Evolutionary conservation across 1,140 invertebrate species (phyloP).

Genomic region (Pseudomyrmex dendroicus): DNA sequence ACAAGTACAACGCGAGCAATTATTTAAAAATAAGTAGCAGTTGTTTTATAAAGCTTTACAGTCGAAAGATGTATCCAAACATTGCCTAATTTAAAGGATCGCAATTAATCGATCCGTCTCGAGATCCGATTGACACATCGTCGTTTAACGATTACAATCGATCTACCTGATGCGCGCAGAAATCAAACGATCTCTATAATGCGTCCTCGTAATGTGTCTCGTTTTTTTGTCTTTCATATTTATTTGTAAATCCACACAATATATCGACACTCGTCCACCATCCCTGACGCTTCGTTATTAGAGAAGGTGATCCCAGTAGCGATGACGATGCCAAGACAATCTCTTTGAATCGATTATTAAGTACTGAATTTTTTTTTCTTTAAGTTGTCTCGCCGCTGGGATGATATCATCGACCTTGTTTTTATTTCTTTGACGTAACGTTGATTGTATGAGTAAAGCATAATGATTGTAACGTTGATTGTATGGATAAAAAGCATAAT

Average conservation of each 20-base stretch:
- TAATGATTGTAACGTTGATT: slow-evolving; percentile 76
- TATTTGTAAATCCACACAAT: slow-evolving; percentile 26
- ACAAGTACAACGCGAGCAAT: too few relatives aligned
- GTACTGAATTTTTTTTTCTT: slow-evolving; percentile 22
- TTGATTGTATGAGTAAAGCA: slow-evolving; percentile 71
- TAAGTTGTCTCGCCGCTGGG: slow-evolving; percentile 31
- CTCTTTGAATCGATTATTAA: not conserved
- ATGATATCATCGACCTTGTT: slow-evolving; percentile 45
- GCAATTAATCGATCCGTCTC: slow-evolving; percentile 27
- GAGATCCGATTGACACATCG: slow-evolving; percentile 2
- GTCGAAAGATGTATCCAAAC: too few relatives aligned
- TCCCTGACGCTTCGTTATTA: slow-evolving; percentile 51
- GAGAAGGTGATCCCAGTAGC: slow-evolving; percentile 4
- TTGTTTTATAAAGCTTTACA: too few relatives aligned
- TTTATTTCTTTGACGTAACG: slow-evolving; percentile 68
- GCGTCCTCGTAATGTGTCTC: not conserved
- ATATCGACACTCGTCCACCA: slow-evolving; percentile 42
- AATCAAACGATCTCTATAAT: slow-evolving; percentile 9
- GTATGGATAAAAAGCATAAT: slow-evolving; percentile 70
- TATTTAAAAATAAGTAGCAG: too few relatives aligned
- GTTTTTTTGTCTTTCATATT: slow-evolving; percentile 37
- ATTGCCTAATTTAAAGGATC: slow-evolving; percentile 11
- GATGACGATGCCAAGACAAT: slow-evolving; percentile 8
- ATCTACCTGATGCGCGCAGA: not conserved
- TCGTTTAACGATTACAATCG: slow-evolving; percentile 14